Evolutionary conservation across 2,113 vertebrate genomes (phyloP).

Genomic region (Stomatorhinus ivindoensis): DNA sequence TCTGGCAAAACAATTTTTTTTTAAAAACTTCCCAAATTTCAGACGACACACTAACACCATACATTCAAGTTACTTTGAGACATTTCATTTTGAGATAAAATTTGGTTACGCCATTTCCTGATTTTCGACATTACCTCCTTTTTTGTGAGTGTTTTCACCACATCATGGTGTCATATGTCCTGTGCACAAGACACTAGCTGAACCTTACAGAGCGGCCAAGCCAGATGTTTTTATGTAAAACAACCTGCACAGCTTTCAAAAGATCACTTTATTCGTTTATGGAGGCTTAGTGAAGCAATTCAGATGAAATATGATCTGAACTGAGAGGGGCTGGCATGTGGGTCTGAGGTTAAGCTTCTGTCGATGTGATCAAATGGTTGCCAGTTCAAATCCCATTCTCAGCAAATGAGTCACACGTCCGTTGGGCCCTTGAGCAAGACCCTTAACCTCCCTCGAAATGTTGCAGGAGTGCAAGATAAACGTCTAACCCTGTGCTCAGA

Average conservation of each 20-base stretch:
- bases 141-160: background rate
- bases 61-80: background rate
- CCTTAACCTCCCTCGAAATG: background rate
- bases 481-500: background rate
- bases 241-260: background rate
- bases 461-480: background rate
- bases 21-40: background rate
- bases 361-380: background rate
- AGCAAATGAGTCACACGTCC: background rate
- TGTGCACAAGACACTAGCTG: too few species aligned
- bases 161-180: background rate
- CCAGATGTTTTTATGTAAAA: background rate
- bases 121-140: background rate
- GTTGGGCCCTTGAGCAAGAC: background rate
- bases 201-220: background rate
- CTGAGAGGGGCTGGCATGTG: background rate
- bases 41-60: background rate
- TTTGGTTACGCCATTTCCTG: background rate
- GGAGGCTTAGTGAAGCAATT: background rate
- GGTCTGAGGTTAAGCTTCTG: background rate
- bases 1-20: background rate
- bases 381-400: background rate
- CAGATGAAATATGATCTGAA: background rate
- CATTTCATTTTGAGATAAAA: background rate
- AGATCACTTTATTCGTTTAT: background rate